Evolutionary conservation across 1,140 invertebrate species (phyloP), one percentile per base, ranked within the genome.

Genomic region (Popillia japonica): DNA sequence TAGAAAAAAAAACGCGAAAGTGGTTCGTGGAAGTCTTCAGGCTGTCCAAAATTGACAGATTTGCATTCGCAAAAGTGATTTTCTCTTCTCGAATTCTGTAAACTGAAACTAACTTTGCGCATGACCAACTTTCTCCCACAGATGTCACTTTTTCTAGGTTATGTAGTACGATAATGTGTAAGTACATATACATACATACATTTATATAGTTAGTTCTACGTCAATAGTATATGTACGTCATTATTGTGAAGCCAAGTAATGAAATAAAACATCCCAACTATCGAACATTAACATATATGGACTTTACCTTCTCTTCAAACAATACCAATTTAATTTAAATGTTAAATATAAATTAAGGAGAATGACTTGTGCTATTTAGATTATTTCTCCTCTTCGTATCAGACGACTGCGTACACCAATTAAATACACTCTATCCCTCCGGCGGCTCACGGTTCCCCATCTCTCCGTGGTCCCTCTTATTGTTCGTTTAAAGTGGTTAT

Each of bases 261-360:
- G 72, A 74, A 74, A 74, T 40, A 74, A 74, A 74, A 40, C 40
- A 41, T 41, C 40, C 0, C 72, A 7, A 74, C 27, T 41, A 74
- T 74, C 41, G 20, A 34, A 42, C 72, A 74, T 74, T 74, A 41
- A 74, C 72, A 74, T 74, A 74, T 74, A 74, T 74, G 72, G 72
- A 74, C 40, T n/a, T 74, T 23, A 55, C 48, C 61, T 34, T 20
- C 72, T 10, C n/a, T 44, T 74, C 72, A 74, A 44, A 74, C 72
- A 74, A 74, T 74, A 74, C 72, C 34, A 74, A 44, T 74, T 74
- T 74, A 77, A 72, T 77, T 77, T 72, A 73, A 41, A 77, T 77
- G 77, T 77, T 77, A 77, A 77, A 72, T 72, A 72, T 72, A 77
- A 77, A 77, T 77, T 72, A 77, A 77, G 59, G 77, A 44, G 77